Evolutionary conservation across 2,797 vertebrate species (phyloP).

Genomic region (Perodicticus potto): DNA sequence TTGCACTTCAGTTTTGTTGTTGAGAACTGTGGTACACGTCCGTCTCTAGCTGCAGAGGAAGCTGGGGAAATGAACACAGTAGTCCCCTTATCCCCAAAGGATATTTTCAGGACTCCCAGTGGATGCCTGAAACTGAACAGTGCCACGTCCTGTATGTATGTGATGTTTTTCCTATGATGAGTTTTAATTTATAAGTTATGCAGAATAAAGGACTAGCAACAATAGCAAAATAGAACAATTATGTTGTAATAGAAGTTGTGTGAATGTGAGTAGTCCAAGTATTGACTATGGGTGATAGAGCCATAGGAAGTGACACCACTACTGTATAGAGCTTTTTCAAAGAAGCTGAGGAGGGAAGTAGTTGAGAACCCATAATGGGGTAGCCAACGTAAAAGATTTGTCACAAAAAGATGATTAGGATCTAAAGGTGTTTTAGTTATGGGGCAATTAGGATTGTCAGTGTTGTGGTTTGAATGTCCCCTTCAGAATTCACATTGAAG

Average conservation of each 20-base stretch:
- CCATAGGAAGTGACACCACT: neutral
- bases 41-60: neutral
- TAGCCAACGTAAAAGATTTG: neutral
- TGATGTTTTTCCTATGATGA: neutral
- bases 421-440: neutral
- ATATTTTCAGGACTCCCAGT: neutral
- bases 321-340: neutral
- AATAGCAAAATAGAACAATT: neutral
- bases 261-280: neutral
- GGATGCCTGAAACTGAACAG: neutral
- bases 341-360: neutral
- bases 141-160: neutral
- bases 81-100: neutral
- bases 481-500: neutral
- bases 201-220: neutral
- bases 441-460: neutral
- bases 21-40: neutral
- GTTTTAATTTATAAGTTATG: neutral
- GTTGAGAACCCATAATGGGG: neutral
- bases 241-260: neutral
- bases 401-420: neutral
- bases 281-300: neutral
- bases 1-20: neutral
- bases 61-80: neutral
- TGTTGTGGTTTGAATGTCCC: neutral